phyloP scores from a whole-genome alignment of 2,797 vertebrate species.

The Phalanger gymnotis region DNA sequence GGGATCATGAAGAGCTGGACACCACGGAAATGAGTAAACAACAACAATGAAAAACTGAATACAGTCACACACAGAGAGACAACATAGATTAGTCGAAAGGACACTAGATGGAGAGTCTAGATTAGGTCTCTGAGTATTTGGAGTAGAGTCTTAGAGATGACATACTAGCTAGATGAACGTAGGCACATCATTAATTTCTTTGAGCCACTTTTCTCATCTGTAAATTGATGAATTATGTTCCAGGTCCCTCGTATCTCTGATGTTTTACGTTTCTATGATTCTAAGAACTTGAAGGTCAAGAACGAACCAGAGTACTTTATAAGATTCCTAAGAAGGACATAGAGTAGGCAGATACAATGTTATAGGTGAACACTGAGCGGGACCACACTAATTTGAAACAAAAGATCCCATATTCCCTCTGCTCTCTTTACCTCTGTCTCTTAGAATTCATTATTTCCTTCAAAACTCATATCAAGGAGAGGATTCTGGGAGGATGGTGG shows the following conservation, averaged over 20 bases:
- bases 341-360: not conserved
- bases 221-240: not conserved
- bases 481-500: no score
- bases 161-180: not conserved
- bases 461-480: not conserved
- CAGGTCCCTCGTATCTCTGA: not conserved
- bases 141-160: not conserved
- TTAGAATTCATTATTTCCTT: not conserved
- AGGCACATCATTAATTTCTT: not conserved
- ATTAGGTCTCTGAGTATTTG: not conserved
- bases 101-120: not conserved
- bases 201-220: not conserved
- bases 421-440: not conserved
- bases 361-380: not conserved
- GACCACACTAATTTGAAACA: not conserved
- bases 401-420: not conserved
- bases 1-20: not conserved
- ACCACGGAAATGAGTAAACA: not conserved
- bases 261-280: not conserved
- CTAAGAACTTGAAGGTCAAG: not conserved
- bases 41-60: not conserved
- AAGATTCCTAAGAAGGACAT: not conserved
- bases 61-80: not conserved
- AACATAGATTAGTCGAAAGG: not conserved
- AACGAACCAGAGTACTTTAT: not conserved